Evolutionary conservation across 2,113 vertebrate species (phyloP).

Genomic region (Ptilorrhoa leucosticta): DNA sequence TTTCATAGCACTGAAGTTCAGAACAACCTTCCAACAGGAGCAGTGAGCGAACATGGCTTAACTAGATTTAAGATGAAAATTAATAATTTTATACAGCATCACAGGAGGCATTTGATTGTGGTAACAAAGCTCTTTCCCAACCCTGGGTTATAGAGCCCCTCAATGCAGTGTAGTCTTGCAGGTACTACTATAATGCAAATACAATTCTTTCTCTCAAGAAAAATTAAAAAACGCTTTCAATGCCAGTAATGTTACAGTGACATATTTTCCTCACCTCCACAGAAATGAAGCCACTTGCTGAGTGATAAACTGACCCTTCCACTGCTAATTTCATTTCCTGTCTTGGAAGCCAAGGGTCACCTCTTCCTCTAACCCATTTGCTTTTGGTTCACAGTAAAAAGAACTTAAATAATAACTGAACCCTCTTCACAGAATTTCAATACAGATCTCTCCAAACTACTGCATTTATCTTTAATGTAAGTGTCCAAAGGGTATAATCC

Average conservation of each 20-base stretch:
- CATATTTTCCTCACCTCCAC: neutral
- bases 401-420: neutral
- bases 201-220: neutral
- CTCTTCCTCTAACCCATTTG: neutral
- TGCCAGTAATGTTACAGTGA: neutral
- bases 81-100: neutral
- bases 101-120: neutral
- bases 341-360: neutral
- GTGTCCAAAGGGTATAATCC: conserved; percentile 47
- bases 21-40: neutral
- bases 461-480: neutral
- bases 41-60: neutral
- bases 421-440: neutral
- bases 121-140: neutral
- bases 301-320: neutral
- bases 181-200: neutral
- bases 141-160: neutral
- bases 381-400: neutral
- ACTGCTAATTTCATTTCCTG: neutral
- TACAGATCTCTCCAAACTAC: neutral
- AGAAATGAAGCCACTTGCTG: neutral
- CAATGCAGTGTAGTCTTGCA: neutral
- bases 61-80: neutral
- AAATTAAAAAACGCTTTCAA: neutral
- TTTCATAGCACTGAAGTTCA: neutral